These are phyloP conservation scores for Trypoxylus dichotomus DNA, from an alignment of 1,140 invertebrate genomes.

Conservation along the genomic window DNA sequence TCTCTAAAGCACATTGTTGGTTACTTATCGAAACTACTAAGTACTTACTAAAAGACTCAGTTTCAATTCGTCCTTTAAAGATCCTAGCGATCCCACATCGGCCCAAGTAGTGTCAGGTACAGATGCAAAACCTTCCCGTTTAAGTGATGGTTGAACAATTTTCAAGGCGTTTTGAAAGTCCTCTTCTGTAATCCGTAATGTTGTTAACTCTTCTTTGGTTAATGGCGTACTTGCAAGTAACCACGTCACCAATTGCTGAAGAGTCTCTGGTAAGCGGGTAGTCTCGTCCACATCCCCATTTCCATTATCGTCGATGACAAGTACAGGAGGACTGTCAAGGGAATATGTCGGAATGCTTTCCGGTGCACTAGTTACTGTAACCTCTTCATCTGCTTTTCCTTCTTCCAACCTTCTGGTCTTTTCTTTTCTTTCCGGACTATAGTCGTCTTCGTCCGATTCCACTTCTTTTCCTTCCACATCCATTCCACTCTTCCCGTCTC, in stretches of 20 bases:
- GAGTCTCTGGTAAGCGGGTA: constrained; percentile 22
- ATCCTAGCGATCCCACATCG: constrained; percentile 89
- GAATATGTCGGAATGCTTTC: neutral
- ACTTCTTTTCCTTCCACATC: constrained; percentile 37
- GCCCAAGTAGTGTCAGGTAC: constrained; percentile 97
- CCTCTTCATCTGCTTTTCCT: no score
- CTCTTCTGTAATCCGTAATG: constrained; percentile 67
- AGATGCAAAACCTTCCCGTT: constrained; percentile 95
- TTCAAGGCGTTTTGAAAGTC: constrained; percentile 82
- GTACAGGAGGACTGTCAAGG: constrained; percentile 30
- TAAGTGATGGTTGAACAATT: constrained; percentile 87
- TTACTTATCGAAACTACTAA: neutral
- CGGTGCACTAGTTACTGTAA: neutral
- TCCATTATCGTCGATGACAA: constrained; percentile 44
- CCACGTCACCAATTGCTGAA: constrained; percentile 58
- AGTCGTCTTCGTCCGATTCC: neutral
- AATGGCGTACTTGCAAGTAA: constrained; percentile 60
- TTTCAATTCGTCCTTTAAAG: constrained; percentile 88
- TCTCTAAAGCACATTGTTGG: neutral
- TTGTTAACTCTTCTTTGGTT: constrained; percentile 60
- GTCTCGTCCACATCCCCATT: constrained; percentile 27
- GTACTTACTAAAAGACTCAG: constrained; percentile 79
- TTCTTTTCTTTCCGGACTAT: no score
- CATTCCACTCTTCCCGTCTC: constrained; percentile 41
- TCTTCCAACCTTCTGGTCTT: no score